Percentiles rank a stretch among this genome's conserved stretches.
Conservation (phyloP, 2,113 vertebrate genomes). For the Sinocyclocheilus anshuiensis region DNA sequence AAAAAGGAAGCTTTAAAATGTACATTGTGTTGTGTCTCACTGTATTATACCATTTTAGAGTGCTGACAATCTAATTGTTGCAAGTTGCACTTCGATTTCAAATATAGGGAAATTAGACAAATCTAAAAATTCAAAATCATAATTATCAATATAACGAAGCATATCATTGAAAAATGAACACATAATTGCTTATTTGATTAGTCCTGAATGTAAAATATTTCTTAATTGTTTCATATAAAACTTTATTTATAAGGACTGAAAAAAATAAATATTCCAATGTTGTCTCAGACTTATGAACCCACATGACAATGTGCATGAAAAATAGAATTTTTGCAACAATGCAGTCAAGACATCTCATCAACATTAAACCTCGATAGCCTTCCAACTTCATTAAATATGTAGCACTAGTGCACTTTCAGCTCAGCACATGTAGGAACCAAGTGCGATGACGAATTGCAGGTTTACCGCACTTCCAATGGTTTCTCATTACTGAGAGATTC, state of each 20-base stretch:
- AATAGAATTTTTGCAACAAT: background rate
- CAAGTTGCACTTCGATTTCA: background rate
- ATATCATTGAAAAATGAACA: no score
- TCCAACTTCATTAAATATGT: background rate
- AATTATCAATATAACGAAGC: no score
- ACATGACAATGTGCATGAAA: background rate
- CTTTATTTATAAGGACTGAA: no score
- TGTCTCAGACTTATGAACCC: background rate
- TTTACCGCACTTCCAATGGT: background rate
- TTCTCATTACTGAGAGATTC: constrained; percentile 5
- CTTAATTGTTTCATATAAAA: no score
- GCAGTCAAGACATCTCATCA: background rate
- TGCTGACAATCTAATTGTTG: background rate
- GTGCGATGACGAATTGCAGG: background rate
- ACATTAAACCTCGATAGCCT: background rate
- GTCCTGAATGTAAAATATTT: no score
- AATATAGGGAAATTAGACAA: background rate
- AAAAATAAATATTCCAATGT: background rate
- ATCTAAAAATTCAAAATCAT: no score
- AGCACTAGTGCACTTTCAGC: background rate
- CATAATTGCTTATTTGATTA: no score
- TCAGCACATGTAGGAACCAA: background rate
- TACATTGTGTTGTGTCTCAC: background rate
- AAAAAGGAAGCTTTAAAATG: background rate
- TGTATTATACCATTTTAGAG: background rate